Conservation (phyloP, 2,888 invertebrate species). For the Ommatoiulus sabulosus region DNA sequence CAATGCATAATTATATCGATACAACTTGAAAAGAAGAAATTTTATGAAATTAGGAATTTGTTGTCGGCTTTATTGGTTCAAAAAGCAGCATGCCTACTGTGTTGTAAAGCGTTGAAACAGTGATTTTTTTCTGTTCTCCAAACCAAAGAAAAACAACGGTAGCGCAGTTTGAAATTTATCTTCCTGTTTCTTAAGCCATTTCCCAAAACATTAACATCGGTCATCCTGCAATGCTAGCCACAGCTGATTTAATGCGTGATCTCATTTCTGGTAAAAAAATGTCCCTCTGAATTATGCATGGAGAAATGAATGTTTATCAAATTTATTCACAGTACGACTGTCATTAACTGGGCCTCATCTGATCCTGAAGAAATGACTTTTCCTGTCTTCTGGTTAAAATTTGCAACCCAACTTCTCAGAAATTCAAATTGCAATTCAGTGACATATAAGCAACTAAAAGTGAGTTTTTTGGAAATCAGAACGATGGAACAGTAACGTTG, state of each 20-base stretch:
- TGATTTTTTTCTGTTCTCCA: neutral
- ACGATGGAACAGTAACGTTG: neutral
- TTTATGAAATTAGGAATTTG: no score
- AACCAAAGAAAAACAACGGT: neutral
- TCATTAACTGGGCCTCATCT: neutral
- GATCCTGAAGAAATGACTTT: neutral
- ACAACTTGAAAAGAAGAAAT: no score
- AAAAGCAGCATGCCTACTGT: constrained; percentile 29
- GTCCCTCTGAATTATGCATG: constrained; percentile 10
- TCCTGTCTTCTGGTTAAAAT: neutral
- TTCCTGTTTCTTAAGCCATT: neutral
- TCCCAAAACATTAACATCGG: constrained; percentile 10
- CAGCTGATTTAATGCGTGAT: constrained; percentile 17
- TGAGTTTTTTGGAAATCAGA: neutral
- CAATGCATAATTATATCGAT: no score
- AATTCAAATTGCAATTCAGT: neutral
- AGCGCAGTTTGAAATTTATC: constrained; percentile 2
- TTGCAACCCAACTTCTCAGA: neutral
- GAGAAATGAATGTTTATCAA: neutral
- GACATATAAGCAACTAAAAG: neutral
- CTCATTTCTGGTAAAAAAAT: neutral
- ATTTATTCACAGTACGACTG: neutral
- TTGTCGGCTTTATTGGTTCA: neutral
- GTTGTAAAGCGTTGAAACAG: neutral
- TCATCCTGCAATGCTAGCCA: neutral